Percentiles rank a stretch among this genome's conserved stretches.
Conservation (phyloP, 2,113 vertebrate species). For the Xiphophorus maculatus region DNA sequence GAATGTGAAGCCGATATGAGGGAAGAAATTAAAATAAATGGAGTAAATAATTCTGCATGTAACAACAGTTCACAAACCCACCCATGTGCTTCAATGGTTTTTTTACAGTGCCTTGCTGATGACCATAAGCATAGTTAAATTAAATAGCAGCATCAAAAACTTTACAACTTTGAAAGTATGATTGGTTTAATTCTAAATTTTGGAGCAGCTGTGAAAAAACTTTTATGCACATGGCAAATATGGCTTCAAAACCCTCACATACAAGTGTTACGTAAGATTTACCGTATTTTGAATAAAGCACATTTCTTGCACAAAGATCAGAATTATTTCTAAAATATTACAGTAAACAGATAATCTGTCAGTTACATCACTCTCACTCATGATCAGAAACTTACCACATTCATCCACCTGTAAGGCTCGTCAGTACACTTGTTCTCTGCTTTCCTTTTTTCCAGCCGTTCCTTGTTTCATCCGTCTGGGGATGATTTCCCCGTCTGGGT, state of each 20-base stretch:
- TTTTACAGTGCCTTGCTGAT: slow-evolving; percentile 1
- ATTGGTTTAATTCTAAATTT: neutral
- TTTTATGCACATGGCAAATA: neutral
- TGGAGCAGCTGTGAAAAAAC: neutral
- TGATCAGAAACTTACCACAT: slow-evolving; percentile 45
- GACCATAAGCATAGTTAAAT: neutral
- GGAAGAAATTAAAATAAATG: slow-evolving; percentile 4
- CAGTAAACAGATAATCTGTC: neutral
- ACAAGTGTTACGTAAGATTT: neutral
- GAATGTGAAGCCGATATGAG: slow-evolving; percentile 18
- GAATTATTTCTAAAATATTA: neutral
- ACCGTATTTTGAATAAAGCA: neutral
- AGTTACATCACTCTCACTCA: neutral
- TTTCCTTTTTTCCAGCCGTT: slow-evolving; percentile 17
- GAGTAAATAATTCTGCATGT: neutral
- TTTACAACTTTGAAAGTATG: neutral
- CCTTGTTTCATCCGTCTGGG: slow-evolving; percentile 23
- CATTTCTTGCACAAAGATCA: neutral
- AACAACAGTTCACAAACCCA: neutral
- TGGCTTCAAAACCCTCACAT: neutral
- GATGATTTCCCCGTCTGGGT: slow-evolving; percentile 36
- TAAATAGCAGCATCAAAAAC: neutral
- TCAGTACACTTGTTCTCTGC: slow-evolving; percentile 22
- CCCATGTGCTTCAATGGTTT: neutral
- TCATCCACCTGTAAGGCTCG: slow-evolving; percentile 6